phyloP scores from a whole-genome alignment of 2,797 vertebrate species.

The Podarcis siculus region DNA sequence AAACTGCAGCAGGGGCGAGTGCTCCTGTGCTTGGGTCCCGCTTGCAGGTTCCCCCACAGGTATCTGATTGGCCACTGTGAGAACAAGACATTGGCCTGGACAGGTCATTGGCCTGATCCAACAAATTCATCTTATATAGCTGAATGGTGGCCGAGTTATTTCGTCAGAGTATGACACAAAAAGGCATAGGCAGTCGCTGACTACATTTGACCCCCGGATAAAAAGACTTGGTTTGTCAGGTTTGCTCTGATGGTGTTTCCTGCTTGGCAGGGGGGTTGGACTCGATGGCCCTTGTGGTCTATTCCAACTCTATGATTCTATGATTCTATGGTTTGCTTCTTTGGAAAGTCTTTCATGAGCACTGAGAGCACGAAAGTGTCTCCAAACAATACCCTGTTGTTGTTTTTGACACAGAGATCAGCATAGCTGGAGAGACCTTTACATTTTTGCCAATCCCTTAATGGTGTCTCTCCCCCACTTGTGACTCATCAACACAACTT shows the following conservation, averaged over 20 bases:
- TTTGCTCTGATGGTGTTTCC: too few relatives aligned
- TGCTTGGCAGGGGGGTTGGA: too few relatives aligned
- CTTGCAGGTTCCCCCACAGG: too few relatives aligned
- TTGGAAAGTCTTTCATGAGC: neutral
- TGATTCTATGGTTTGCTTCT: too few relatives aligned
- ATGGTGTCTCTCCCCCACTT: neutral
- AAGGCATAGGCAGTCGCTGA: neutral
- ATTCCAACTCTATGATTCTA: too few relatives aligned
- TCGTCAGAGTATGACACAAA: neutral
- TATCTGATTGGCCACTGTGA: too few relatives aligned
- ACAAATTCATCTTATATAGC: neutral
- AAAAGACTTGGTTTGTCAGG: conserved; percentile 5
- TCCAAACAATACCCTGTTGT: neutral
- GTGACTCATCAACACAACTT: neutral
- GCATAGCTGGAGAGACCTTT: neutral
- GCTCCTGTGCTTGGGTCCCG: too few relatives aligned
- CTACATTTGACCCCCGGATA: neutral
- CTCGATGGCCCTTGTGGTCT: too few relatives aligned
- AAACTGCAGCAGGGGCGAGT: too few relatives aligned
- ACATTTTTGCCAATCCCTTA: neutral
- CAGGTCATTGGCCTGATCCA: too few relatives aligned
- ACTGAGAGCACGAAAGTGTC: neutral
- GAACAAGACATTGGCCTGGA: too few relatives aligned
- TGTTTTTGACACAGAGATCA: neutral
- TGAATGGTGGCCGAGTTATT: neutral